Evolutionary conservation across 2,797 vertebrate species (phyloP).

Genomic region (Capromys pilorides): DNA sequence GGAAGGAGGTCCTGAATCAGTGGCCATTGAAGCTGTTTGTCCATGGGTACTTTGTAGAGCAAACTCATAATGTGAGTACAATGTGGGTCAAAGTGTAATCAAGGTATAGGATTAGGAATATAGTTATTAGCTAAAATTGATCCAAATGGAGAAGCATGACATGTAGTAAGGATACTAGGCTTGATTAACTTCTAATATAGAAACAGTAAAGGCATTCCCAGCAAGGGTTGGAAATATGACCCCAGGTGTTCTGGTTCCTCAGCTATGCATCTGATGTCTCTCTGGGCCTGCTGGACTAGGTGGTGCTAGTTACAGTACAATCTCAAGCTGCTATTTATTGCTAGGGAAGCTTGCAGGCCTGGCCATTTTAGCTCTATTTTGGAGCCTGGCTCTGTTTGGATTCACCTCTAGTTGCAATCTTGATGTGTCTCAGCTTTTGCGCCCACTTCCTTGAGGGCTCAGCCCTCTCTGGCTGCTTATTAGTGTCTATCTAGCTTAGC

Average conservation of each 20-base stretch:
- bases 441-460: not conserved
- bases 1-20: no score
- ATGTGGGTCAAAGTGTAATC: not conserved
- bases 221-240: not conserved
- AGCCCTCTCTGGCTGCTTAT: not conserved
- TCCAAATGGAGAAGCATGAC: not conserved
- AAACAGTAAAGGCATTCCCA: not conserved
- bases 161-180: not conserved
- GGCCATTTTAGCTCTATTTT: not conserved
- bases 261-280: not conserved
- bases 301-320: not conserved
- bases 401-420: not conserved
- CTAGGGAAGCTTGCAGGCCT: not conserved
- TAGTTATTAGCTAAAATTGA: not conserved
- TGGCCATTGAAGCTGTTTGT: not conserved
- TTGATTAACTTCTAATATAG: not conserved
- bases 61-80: not conserved
- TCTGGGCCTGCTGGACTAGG: not conserved
- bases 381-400: not conserved
- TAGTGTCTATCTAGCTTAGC: not conserved
- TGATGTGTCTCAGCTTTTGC: not conserved
- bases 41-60: not conserved
- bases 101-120: not conserved
- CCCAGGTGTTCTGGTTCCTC: not conserved
- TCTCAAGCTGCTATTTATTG: not conserved